Evolutionary conservation across 2,888 invertebrate species (phyloP).

Genomic region (Brachypalpus laphriformis): DNA sequence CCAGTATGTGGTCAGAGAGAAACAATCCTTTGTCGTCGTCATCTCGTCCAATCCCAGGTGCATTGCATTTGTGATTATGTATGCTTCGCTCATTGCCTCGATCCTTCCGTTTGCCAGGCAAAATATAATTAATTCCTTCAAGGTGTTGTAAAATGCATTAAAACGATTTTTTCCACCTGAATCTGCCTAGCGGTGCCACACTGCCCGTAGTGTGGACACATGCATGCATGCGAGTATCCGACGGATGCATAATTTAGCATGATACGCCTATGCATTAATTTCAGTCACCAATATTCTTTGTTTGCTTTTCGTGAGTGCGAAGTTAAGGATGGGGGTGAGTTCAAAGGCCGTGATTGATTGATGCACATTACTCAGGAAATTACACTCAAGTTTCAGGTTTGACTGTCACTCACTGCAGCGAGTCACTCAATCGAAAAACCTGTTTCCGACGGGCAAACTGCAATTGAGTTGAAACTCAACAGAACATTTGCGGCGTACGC

Average conservation of each 20-base stretch:
- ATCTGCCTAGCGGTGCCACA: background rate
- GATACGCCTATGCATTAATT: constrained; percentile 51
- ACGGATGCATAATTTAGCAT: constrained; percentile 43
- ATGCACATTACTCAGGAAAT: constrained; percentile 29
- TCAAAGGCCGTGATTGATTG: constrained; percentile 28
- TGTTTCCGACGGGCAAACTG: background rate
- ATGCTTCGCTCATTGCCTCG: constrained; percentile 11
- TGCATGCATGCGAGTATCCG: background rate
- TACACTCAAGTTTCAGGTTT: constrained; percentile 37
- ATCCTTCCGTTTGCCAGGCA: constrained; percentile 23
- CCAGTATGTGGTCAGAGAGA: constrained; percentile 4
- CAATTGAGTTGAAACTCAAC: background rate
- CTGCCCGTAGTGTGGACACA: background rate
- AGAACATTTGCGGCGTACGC: background rate
- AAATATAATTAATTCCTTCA: constrained; percentile 52
- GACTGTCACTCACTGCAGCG: background rate
- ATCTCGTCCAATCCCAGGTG: background rate
- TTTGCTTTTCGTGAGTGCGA: constrained; percentile 4
- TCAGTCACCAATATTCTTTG: constrained; percentile 27
- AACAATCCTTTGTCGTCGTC: constrained; percentile 4
- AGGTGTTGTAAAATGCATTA: constrained; percentile 31
- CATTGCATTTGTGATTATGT: background rate
- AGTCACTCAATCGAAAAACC: constrained; percentile 5
- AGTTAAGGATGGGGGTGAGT: background rate
- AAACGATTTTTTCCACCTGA: constrained; percentile 29